Evolutionary conservation across 2,888 invertebrate genomes (phyloP).

Genomic region (Acrocyrtus sp.): DNA sequence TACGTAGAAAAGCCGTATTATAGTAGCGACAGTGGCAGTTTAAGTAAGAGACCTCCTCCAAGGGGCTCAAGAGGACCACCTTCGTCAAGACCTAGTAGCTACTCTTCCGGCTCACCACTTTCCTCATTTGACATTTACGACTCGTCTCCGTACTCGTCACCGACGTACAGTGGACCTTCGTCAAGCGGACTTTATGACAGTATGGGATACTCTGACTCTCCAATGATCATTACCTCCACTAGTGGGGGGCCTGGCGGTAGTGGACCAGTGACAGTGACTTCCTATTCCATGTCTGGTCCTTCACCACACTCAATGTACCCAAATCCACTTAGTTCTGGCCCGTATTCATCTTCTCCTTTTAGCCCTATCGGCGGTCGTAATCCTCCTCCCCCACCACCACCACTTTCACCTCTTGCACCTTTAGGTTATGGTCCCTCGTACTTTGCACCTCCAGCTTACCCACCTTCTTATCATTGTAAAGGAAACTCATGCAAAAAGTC

Average conservation of each 20-base stretch:
- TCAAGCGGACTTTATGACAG: background rate
- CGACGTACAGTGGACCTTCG: background rate
- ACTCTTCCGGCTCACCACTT: conserved; percentile 17
- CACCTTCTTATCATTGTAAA: conserved; percentile 4
- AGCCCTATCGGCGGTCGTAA: too few species aligned
- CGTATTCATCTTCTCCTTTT: background rate
- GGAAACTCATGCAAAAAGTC: conserved; percentile 11
- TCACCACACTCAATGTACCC: conserved; percentile 10
- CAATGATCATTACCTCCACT: background rate
- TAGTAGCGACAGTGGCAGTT: conserved; percentile 1
- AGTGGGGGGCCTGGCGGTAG: background rate
- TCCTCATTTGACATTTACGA: conserved; percentile 24
- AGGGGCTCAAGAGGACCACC: conserved; percentile 2
- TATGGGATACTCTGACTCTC: conserved; percentile 7
- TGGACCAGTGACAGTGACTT: conserved; percentile 8
- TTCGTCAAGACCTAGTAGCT: background rate
- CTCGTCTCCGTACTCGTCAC: conserved; percentile 1
- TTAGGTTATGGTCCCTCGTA: background rate
- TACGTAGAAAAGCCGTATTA: conserved; percentile 7
- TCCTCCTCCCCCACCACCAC: background rate
- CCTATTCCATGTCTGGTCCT: conserved; percentile 16
- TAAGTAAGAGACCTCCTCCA: background rate
- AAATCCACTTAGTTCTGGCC: conserved; percentile 11
- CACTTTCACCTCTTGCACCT: conserved; percentile 1
- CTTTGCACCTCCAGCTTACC: conserved; percentile 2